phyloP scores from a whole-genome alignment of 1,140 invertebrate genomes.

The Lineus longissimus region DNA sequence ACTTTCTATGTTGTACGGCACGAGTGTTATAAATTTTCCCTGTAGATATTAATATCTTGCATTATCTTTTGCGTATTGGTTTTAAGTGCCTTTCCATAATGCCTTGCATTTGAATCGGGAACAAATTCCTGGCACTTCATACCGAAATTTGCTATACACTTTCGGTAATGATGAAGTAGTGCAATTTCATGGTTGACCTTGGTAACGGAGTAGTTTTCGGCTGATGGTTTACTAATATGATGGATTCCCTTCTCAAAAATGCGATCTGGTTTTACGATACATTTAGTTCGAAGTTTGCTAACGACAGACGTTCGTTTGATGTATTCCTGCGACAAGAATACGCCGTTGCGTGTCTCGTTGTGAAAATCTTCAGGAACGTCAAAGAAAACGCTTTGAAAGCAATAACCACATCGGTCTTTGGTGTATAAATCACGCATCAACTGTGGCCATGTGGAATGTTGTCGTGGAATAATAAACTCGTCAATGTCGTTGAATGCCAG shows the following conservation, averaged over 20 bases:
- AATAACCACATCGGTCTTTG: not conserved
- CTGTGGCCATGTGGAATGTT: not conserved
- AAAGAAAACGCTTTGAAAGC: slow-evolving; percentile 14
- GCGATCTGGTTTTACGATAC: slow-evolving; percentile 21
- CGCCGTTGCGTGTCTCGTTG: not conserved
- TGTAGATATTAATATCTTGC: no score
- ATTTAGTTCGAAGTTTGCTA: slow-evolving; percentile 18
- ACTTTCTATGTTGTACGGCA: no score
- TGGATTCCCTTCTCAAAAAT: slow-evolving; percentile 28
- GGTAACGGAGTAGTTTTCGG: no score
- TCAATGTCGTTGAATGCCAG: slow-evolving; percentile 29
- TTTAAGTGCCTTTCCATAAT: no score
- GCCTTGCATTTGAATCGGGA: no score
- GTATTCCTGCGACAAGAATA: not conserved
- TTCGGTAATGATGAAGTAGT: no score
- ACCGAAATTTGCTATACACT: no score
- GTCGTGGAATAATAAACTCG: slow-evolving; percentile 24
- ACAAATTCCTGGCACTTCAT: no score
- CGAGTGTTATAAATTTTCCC: no score
- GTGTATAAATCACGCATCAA: not conserved
- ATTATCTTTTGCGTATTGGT: no score
- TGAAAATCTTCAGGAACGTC: not conserved
- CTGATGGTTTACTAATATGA: slow-evolving; percentile 22
- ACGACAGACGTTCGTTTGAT: not conserved
- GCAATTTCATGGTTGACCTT: no score